A percentile compares a stretch with the other conserved stretches of the same genome.
These are phyloP conservation scores for Coregonus ussuriensis DNA, from an alignment of 2,797 vertebrate genomes.

Conservation along the genomic window DNA sequence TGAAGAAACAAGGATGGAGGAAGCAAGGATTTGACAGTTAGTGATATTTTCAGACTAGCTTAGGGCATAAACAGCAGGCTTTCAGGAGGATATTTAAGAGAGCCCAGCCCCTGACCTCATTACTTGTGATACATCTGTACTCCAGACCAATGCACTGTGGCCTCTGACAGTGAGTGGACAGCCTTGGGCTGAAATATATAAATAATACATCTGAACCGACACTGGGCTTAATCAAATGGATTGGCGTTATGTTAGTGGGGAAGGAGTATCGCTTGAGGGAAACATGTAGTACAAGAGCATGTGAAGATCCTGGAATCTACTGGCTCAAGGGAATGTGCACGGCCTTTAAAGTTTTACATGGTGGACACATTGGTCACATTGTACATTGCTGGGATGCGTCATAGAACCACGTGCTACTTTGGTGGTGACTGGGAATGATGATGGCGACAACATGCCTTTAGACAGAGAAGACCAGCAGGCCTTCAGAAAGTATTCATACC, in stretches of 20 bases:
- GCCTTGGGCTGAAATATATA: background rate
- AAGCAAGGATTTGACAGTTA: background rate
- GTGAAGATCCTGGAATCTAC: background rate
- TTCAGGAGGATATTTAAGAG: slow-evolving; percentile 2
- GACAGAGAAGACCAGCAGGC: background rate
- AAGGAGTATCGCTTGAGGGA: slow-evolving; percentile 2
- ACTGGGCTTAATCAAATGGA: slow-evolving; percentile 29
- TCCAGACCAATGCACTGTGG: background rate
- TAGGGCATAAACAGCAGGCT: background rate
- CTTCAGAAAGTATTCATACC: slow-evolving; percentile 2
- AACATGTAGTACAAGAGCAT: background rate
- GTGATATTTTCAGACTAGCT: background rate
- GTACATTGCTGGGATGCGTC: background rate
- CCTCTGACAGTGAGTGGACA: background rate
- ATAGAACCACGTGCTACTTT: slow-evolving; percentile 11
- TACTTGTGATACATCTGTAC: background rate
- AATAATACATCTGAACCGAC: slow-evolving; percentile 31
- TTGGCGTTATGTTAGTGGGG: slow-evolving; percentile 35
- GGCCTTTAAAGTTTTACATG: slow-evolving; percentile 42
- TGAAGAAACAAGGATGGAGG: too few species aligned
- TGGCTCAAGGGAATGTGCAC: slow-evolving; percentile 24
- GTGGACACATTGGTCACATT: background rate
- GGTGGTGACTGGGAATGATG: background rate
- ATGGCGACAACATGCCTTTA: background rate
- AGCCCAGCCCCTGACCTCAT: background rate